Evolutionary conservation across 2,113 vertebrate species (phyloP).

Genomic region (Chelonoidis abingdonii): DNA sequence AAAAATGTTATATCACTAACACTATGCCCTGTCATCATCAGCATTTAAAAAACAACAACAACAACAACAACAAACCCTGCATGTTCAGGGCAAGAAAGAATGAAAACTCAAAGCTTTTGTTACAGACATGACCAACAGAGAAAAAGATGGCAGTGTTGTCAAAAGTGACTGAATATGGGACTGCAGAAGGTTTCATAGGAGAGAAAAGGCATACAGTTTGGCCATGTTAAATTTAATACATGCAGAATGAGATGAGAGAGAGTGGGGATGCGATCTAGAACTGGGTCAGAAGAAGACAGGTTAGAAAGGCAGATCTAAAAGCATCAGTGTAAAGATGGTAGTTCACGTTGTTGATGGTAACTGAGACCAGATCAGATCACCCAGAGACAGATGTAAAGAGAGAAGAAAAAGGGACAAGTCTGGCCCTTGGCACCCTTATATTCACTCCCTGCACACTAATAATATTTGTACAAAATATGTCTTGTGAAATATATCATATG

Average conservation of each 20-base stretch:
- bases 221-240: not conserved
- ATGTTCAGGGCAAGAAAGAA: not conserved
- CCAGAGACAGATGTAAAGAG: not conserved
- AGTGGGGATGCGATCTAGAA: not conserved
- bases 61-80: fast-evolving
- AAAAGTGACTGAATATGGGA: not conserved
- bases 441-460: not conserved
- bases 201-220: constrained; percentile 7
- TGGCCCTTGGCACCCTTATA: not conserved
- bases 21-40: not conserved
- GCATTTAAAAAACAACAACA: not conserved
- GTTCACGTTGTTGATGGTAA: not conserved
- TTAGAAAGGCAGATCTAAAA: not conserved
- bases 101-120: not conserved
- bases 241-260: not conserved
- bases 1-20: not conserved
- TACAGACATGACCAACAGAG: not conserved
- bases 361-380: not conserved
- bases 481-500: not conserved
- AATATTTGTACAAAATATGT: not conserved
- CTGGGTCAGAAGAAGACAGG: not conserved
- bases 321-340: not conserved
- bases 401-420: not conserved
- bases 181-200: not conserved
- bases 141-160: not conserved